Conservation (phyloP, 2,113 vertebrate genomes). For the Poeciliopsis turrubarensis region DNA sequence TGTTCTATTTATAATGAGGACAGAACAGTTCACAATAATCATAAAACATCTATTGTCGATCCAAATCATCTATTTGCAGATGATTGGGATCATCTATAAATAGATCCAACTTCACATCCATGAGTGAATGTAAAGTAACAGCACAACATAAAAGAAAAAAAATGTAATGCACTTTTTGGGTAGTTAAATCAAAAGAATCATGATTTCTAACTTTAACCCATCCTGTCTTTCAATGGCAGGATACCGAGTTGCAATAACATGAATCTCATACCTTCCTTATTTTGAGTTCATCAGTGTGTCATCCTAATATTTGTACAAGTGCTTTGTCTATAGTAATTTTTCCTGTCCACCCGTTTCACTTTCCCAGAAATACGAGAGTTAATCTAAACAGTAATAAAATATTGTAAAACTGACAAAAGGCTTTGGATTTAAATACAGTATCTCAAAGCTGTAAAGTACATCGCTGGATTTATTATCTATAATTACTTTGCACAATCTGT, state of each 20-base stretch:
- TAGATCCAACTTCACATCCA: no score
- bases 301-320: constrained; percentile 66
- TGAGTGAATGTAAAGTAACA: background rate
- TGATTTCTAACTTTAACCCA: constrained; percentile 19
- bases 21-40: no score
- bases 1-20: no score
- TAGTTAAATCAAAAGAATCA: constrained; percentile 8
- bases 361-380: constrained; percentile 32
- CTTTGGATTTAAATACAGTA: background rate
- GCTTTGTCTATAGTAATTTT: constrained; percentile 59
- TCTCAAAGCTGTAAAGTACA: background rate
- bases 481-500: no score
- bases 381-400: background rate
- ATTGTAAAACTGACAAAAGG: background rate
- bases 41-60: no score
- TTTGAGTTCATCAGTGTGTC: constrained; percentile 69
- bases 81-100: no score
- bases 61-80: no score
- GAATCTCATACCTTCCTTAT: constrained; percentile 68
- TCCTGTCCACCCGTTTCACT: constrained; percentile 50
- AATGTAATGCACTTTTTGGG: background rate
- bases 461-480: background rate
- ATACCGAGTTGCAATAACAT: constrained; percentile 64
- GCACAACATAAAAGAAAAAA: background rate
- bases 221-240: constrained; percentile 70